Base-by-base conservation (phyloP, 2,797 vertebrate genomes). In the Crenichthys baileyi region DNA sequence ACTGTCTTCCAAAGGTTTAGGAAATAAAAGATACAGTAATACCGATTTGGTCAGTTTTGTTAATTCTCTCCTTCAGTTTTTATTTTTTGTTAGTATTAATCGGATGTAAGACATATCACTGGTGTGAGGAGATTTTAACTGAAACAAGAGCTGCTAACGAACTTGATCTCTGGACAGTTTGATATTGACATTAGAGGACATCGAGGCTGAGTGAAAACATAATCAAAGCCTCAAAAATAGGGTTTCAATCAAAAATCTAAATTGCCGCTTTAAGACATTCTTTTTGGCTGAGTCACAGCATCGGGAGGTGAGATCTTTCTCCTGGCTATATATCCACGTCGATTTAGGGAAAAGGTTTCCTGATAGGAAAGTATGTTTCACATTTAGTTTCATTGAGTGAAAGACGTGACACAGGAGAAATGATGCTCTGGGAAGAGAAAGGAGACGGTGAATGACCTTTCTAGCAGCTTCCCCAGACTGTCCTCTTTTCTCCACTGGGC, bases 1-100 rank as follows among this genome's bases (percentile, higher is more conserved):
- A 70, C 83, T 77, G 86, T 86, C 89, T 89, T 93, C 90, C 88
- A 91, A 89, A 92, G 93, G 91, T 92, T 92, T 84, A 85, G 76
- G 90, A 88, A 89, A 93, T 88, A 90, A 90, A 86, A 89, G 76
- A 72, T 72, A 60, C 36, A 48, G 72, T 15, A 16, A 46, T 41
- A 39, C 20, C 0, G 13, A 39, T 68, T 1, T 9, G 63, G 41
- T 41, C 36, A 24, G 36, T 67, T 41, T 67, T 6, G 36, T 67
- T 9, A 24, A 13, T 67, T 50, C 48, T 50, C 48, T 50, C 3
- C 31, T 36, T 36, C 60, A 22, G 31, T n/a, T 18, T 13, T 55
- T 72, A 1, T 26, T 5, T 44, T 67, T 71, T 51, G 1, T n/a
- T 26, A 58, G 4, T 20, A 20, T 71, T 51, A 18, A 36, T 11